Evolutionary conservation across 2,888 invertebrate genomes (phyloP), one percentile per base, ranked within the genome.

Genomic region (Mimachlamys varia): DNA sequence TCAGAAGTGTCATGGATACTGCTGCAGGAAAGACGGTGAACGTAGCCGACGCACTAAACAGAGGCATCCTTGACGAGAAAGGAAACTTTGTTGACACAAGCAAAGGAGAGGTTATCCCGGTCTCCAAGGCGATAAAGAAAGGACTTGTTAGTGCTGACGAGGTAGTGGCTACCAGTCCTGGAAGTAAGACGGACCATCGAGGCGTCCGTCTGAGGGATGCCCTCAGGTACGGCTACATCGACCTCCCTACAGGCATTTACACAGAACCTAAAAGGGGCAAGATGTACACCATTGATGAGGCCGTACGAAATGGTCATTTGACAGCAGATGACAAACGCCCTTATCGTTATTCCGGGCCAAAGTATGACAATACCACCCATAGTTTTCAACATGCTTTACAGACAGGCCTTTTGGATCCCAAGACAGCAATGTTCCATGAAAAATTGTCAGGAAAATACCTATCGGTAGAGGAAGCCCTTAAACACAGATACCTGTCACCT

Each of bases 111-210:
- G 97, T 98, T 90, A 96, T 99, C 19, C 98, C 98, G 12, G 97
- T 99, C 90, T 98, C 98, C 27, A 98, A 99, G 96, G 99, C 99
- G 0, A 98, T 99, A 27, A 98, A 98, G 95, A 98, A 98, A 92
- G 99, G 99, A 93, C 97, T 98, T 88, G 98, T 99, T 38, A 92
- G 94, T 88, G 93, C 95, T 44, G 94, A 94, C 90, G 92, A 94
- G 50, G 93, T 95, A 17, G 92, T 93, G 27, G 92, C 94, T 49
- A 92, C 92, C n/a, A 93, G 93, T 62, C 87, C 90, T 33, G 91
- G 90, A 95, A 96, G 94, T 95, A 95, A 92, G 98, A 98, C 92
- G 87, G 90, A 91, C 33, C 87, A 92, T 27, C 89, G 92, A 53
- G 89, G 91, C 0, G 90, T 95, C 13, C 93, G 93, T 44, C 95